Conservation (phyloP, 1,140 invertebrate species). For the Zaprionus inermis region DNA sequence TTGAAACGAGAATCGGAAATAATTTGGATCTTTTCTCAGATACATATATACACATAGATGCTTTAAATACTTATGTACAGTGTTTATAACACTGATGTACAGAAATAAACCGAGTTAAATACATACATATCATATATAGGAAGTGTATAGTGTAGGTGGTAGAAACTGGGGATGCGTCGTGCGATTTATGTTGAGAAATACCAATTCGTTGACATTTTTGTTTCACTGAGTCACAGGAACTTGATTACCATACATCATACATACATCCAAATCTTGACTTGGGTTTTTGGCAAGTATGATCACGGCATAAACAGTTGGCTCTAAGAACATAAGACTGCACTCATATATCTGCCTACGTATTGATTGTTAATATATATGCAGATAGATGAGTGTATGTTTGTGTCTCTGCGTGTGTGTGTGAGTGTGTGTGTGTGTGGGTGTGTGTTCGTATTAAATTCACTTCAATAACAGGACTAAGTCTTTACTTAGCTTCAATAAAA, state of each 20-base stretch:
- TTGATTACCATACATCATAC: constrained; percentile 32
- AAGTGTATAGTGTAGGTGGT: not conserved
- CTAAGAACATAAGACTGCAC: constrained; percentile 3
- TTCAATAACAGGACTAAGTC: constrained; percentile 43
- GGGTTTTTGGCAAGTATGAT: constrained; percentile 42
- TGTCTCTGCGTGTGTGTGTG: not conserved
- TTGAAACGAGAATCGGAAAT: not conserved
- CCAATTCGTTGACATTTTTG: constrained; percentile 20
- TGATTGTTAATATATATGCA: not conserved
- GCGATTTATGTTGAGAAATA: constrained; percentile 5
- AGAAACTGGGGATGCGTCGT: not conserved
- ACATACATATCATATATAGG: constrained; percentile 2
- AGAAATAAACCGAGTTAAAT: constrained; percentile 1
- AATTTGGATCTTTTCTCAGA: not conserved
- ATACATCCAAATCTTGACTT: constrained; percentile 16
- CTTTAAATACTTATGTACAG: constrained; percentile 1
- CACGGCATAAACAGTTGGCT: constrained; percentile 50
- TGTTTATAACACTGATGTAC: constrained; percentile 9
- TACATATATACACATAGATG: constrained; percentile 1
- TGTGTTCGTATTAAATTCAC: constrained; percentile 28
- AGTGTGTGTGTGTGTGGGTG: not conserved
- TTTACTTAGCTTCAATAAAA: constrained; percentile 49
- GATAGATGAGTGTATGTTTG: not conserved
- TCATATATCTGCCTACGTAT: not conserved
- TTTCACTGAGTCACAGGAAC: constrained; percentile 25